These are phyloP conservation scores for Fabriciana adippe DNA, from an alignment of 2,888 invertebrate species.

Conservation along the genomic window DNA sequence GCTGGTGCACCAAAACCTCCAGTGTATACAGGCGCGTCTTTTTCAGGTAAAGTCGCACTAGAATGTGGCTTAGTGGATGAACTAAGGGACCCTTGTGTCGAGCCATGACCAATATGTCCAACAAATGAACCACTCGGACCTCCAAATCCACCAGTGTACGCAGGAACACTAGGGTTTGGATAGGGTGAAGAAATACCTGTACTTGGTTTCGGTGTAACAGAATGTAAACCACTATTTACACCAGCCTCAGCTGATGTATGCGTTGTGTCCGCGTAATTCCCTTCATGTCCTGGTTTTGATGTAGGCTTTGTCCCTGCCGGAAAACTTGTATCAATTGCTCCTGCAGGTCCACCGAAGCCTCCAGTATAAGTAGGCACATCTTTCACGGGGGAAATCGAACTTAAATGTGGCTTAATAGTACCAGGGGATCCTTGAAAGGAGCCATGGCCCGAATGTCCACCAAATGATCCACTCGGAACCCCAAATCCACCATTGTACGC, in stretches of 20 bases:
- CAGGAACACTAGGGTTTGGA: constrained; percentile 33
- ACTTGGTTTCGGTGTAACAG: constrained; percentile 19
- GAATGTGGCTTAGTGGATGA: constrained; percentile 21
- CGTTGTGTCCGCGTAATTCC: neutral
- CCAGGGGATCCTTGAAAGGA: neutral
- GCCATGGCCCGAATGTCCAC: constrained; percentile 10
- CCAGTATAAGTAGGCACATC: constrained; percentile 50
- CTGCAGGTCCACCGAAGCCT: constrained; percentile 52
- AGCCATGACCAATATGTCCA: constrained; percentile 2
- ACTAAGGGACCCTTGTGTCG: neutral
- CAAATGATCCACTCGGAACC: constrained; percentile 44
- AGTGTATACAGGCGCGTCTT: constrained; percentile 48
- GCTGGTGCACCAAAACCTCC: constrained; percentile 53
- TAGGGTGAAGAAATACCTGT: neutral
- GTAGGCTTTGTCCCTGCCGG: constrained; percentile 8
- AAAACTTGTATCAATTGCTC: constrained; percentile 42
- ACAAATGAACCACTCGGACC: constrained; percentile 45
- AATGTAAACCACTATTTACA: constrained; percentile 12
- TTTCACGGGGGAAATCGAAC: constrained; percentile 19
- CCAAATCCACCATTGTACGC: constrained; percentile 49
- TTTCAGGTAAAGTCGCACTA: constrained; percentile 15
- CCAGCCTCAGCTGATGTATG: neutral
- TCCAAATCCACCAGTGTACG: constrained; percentile 49
- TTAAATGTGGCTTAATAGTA: constrained; percentile 21
- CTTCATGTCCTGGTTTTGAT: constrained; percentile 11